Base-by-base conservation (phyloP, 2,888 invertebrate genomes). In the Orchesellides sinensis region DNA sequence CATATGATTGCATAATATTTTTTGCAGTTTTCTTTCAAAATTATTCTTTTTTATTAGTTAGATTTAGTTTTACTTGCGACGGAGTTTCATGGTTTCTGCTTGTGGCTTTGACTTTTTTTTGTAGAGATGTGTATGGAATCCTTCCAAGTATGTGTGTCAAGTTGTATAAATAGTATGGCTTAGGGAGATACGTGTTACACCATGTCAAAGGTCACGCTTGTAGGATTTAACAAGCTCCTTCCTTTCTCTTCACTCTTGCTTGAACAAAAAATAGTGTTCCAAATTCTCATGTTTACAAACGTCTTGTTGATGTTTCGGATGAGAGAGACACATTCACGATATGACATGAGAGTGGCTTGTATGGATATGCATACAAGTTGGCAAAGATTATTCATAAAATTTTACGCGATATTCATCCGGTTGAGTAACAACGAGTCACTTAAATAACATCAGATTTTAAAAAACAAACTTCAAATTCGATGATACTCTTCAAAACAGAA, bases 201-300 rank as follows among this genome's bases (percentile, higher is more conserved):
- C 66, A 75, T 66, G 66, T 75, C 75, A 75, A 75, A 40, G 75
- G 75, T 75, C 66, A 74, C 65, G 74, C 63, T 74, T 49, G 49
- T 63, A 52, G 63, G 25, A 75, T 75, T 66, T 65, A 52, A 66
- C 75, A 66, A 35, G 54, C 49, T 47, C n/a, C 45, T 63, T 73
- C 73, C 72, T 59, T 27, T 45, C 59, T n/a, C n/a, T n/a, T n/a
- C n/a, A n/a, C n/a, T n/a, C n/a, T n/a, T n/a, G n/a, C n/a, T n/a
- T n/a, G n/a, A n/a, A n/a, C n/a, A n/a, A n/a, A n/a, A n/a, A n/a
- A n/a, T n/a, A n/a, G n/a, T n/a, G n/a, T n/a, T n/a, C n/a, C n/a
- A n/a, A n/a, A n/a, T n/a, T n/a, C n/a, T n/a, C n/a, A n/a, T n/a
- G n/a, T n/a, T n/a, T n/a, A n/a, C n/a, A n/a, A n/a, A n/a, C n/a